These are phyloP conservation scores for Drosophila vallismaia DNA, from an alignment of 2,888 invertebrate species.

Conservation along the genomic window DNA sequence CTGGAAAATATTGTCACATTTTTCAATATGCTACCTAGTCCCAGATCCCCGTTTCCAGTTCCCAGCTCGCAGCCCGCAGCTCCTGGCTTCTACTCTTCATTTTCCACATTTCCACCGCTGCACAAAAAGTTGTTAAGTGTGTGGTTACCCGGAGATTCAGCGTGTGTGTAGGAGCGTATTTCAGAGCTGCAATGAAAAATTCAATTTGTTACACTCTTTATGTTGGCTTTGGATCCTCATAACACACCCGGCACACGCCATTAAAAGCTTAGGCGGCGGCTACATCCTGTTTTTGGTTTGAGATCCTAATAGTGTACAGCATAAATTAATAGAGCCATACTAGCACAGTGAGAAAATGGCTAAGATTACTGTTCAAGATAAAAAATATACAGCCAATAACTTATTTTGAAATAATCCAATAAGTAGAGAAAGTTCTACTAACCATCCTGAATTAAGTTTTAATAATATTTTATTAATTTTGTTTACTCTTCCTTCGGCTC, in stretches of 20 bases:
- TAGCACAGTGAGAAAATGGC: not conserved
- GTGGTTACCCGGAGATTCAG: conserved; percentile 49
- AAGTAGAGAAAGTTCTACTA: no score
- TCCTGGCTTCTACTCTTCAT: conserved; percentile 10
- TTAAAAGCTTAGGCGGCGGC: conserved; percentile 57
- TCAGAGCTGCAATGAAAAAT: conserved; percentile 54
- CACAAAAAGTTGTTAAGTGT: conserved; percentile 75
- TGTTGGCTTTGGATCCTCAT: conserved; percentile 60
- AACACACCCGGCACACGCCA: conserved; percentile 35
- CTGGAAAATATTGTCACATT: conserved; percentile 73
- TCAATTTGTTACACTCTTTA: conserved; percentile 75
- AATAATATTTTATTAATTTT: not conserved
- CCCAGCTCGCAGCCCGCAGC: not conserved
- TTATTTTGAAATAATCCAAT: not conserved
- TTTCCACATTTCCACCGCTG: conserved; percentile 19
- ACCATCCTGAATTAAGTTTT: no score
- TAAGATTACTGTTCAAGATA: not conserved
- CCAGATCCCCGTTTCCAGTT: not conserved
- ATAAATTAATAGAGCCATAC: conserved; percentile 61
- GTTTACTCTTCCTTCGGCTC: not conserved
- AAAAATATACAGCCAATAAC: not conserved
- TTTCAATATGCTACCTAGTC: conserved; percentile 57
- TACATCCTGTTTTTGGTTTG: conserved; percentile 21
- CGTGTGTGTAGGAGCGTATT: not conserved
- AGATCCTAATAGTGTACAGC: conserved; percentile 49